These are phyloP conservation scores for Ailurus styani DNA, from an alignment of 2,113 vertebrate genomes.

Conservation along the genomic window DNA sequence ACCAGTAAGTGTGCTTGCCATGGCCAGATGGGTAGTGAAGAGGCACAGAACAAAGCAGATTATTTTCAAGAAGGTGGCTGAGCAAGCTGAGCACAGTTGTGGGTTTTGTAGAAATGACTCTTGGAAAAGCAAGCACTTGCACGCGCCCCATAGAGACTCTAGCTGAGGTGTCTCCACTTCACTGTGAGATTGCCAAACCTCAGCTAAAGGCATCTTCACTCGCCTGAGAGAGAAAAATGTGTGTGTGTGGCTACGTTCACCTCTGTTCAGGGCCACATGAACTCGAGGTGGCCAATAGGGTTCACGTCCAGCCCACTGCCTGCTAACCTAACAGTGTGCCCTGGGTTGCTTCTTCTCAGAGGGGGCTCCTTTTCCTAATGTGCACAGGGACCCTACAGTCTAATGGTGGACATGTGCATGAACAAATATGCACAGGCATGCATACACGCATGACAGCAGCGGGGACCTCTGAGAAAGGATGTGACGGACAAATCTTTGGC, in stretches of 20 bases:
- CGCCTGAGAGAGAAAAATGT: not conserved
- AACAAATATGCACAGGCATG: not conserved
- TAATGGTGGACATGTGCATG: accelerated
- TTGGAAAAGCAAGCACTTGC: not conserved
- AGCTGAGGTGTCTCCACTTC: not conserved
- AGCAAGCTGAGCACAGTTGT: conserved; percentile 48
- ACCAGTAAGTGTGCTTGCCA: not conserved
- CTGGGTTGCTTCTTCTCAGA: not conserved
- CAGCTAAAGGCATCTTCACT: not conserved
- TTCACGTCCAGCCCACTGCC: not conserved
- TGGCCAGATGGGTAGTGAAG: not conserved
- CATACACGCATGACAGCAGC: accelerated
- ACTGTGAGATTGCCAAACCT: not conserved
- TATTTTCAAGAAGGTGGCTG: conserved; percentile 8
- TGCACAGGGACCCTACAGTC: not conserved
- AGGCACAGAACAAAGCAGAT: conserved; percentile 42
- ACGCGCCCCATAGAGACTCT: not conserved
- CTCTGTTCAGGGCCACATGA: not conserved
- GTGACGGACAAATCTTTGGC: not conserved
- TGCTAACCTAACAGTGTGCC: not conserved
- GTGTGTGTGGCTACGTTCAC: too few relatives aligned
- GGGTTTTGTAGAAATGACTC: conserved; percentile 56
- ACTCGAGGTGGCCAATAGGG: not conserved
- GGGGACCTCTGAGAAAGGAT: not conserved
- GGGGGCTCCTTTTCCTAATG: not conserved